phyloP scores from a whole-genome alignment of 2,888 invertebrate genomes.

The Lymantria dispar region DNA sequence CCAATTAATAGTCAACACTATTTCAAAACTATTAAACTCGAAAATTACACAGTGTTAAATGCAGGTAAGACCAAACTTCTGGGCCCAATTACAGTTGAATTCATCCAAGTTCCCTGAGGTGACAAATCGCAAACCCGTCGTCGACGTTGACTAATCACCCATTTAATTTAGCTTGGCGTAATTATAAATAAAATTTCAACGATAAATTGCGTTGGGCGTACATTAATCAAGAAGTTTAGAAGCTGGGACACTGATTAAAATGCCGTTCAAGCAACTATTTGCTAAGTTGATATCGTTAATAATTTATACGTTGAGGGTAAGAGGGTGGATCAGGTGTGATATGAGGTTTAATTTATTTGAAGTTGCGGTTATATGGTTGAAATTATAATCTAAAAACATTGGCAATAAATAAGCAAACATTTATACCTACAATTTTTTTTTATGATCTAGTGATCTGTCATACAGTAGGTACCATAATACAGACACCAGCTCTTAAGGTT shows the following conservation, averaged over 20 bases:
- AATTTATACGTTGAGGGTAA: conserved; percentile 69
- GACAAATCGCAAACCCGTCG: conserved; percentile 79
- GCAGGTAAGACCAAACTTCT: conserved; percentile 68
- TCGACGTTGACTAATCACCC: conserved; percentile 78
- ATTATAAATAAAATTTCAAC: conserved; percentile 82
- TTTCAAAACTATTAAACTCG: conserved; percentile 52
- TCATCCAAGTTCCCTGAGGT: conserved; percentile 71
- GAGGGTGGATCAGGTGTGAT: conserved; percentile 65
- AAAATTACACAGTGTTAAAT: conserved; percentile 59
- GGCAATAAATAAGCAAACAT: neutral
- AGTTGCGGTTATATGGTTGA: conserved; percentile 16
- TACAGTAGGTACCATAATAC: no score
- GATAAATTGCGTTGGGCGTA: conserved; percentile 74
- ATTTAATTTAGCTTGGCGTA: conserved; percentile 78
- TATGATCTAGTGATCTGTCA: no score
- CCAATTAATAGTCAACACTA: conserved; percentile 54
- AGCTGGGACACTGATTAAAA: conserved; percentile 81
- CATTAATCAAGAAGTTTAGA: conserved; percentile 81
- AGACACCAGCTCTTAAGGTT: no score
- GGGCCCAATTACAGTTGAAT: conserved; percentile 76
- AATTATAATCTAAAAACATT: conserved; percentile 6
- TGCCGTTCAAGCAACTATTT: conserved; percentile 80
- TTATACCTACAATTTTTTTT: no score
- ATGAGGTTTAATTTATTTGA: conserved; percentile 42
- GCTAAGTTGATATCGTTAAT: conserved; percentile 79